Percentiles rank a stretch among this genome's conserved stretches.
Evolutionary conservation across 2,888 invertebrate genomes (phyloP).

Genomic region (Melanotus villosus): DNA sequence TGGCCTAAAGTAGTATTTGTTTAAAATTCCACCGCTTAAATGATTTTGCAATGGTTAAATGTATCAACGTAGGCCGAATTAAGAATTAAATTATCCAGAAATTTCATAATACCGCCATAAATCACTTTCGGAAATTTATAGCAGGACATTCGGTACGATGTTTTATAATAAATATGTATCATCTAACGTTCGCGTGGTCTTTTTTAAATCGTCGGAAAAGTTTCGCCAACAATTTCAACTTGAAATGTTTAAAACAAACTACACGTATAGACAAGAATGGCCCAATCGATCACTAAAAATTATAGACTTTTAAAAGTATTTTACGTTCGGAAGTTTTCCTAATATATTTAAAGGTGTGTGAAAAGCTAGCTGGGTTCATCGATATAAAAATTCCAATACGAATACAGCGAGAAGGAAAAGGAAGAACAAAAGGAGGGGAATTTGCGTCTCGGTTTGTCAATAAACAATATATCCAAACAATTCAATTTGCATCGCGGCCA

Average conservation of each 20-base stretch:
- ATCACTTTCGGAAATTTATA: neutral
- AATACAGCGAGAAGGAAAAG: neutral
- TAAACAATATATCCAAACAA: slow-evolving; percentile 61
- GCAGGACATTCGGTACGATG: neutral
- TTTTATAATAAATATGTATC: neutral
- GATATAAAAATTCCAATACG: neutral
- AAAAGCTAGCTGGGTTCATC: neutral
- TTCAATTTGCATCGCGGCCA: slow-evolving; percentile 61
- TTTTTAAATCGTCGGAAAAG: neutral
- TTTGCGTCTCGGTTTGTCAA: slow-evolving; percentile 33
- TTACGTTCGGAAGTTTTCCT: too few relatives aligned
- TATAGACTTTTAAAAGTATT: too few relatives aligned
- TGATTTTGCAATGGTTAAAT: too few relatives aligned
- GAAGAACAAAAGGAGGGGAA: slow-evolving; percentile 25
- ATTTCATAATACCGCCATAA: neutral
- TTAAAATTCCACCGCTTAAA: too few relatives aligned
- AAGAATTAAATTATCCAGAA: too few relatives aligned
- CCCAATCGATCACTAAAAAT: slow-evolving; percentile 6
- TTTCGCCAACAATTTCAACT: neutral
- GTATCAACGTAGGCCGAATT: too few relatives aligned
- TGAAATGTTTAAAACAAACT: neutral
- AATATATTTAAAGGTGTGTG: neutral
- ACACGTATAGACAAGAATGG: neutral
- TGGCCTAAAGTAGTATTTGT: too few relatives aligned
- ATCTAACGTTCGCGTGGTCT: neutral